phyloP scores from a whole-genome alignment of 2,113 vertebrate genomes.

The Sigmodon hispidus region DNA sequence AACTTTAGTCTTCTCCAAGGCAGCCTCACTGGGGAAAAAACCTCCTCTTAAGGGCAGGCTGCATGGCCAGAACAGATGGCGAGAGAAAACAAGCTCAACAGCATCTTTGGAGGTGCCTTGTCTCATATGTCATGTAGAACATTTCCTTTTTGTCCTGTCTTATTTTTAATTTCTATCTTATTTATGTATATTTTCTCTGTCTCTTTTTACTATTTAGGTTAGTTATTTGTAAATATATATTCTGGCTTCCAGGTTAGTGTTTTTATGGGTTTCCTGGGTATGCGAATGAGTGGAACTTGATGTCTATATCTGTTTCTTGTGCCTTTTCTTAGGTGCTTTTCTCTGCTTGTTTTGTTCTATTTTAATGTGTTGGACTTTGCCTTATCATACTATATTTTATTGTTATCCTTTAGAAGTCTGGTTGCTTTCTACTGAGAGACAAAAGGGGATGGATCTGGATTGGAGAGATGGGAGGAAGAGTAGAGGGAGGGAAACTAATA shows the following conservation, averaged over 20 bases:
- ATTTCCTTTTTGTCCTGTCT: no score
- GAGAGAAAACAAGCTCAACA: neutral
- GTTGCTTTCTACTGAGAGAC: neutral
- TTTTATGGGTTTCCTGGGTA: neutral
- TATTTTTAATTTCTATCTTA: neutral
- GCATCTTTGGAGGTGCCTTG: neutral
- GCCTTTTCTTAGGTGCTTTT: neutral
- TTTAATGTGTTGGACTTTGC: neutral
- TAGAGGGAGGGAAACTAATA: rapidly evolving
- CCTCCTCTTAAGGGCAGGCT: neutral
- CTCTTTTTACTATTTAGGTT: neutral
- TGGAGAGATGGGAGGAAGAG: neutral
- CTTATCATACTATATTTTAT: neutral
- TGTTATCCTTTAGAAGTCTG: neutral
- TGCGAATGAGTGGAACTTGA: no score
- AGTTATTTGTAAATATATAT: neutral
- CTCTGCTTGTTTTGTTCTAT: no score
- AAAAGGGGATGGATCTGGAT: neutral
- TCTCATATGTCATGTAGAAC: neutral
- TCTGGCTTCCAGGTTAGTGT: neutral
- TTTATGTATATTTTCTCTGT: neutral
- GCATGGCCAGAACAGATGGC: neutral
- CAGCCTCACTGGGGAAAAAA: neutral
- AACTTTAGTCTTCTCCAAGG: neutral
- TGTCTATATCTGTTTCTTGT: neutral